Percentiles rank a stretch among this genome's conserved stretches.
Conservation (phyloP, 2,888 invertebrate species). For the Drosophila formosana region DNA sequence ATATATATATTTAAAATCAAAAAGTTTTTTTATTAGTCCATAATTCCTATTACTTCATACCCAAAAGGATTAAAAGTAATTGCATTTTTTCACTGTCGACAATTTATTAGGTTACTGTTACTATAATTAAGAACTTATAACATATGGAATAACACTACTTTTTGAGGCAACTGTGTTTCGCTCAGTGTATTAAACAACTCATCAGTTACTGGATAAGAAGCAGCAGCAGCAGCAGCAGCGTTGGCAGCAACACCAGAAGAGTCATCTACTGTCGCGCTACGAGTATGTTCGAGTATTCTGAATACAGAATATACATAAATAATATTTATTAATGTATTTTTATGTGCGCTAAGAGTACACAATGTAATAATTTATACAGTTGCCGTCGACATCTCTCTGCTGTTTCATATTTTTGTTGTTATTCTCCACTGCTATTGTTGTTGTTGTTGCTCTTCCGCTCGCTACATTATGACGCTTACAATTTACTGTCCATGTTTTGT, state of each 20-base stretch:
- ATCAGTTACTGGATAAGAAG: conserved; percentile 57
- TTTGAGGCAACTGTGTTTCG: conserved; percentile 6
- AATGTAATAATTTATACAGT: conserved; percentile 81
- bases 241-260: conserved; percentile 11
- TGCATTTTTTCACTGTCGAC: no score
- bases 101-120: no score
- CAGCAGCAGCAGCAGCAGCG: conserved; percentile 27
- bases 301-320: conserved; percentile 75
- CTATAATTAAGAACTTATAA: no score
- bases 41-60: neutral
- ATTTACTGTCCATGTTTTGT: conserved; percentile 80
- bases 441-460: conserved; percentile 28
- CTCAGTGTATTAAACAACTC: conserved; percentile 63
- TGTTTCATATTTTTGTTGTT: conserved; percentile 40
- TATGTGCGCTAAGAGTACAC: conserved; percentile 81
- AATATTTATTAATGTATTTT: conserved; percentile 83
- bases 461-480: conserved; percentile 78
- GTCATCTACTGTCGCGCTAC: conserved; percentile 39
- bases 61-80: no score
- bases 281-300: conserved; percentile 57
- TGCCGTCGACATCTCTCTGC: conserved; percentile 60
- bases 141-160: no score
- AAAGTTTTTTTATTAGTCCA: neutral
- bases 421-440: conserved; percentile 29
- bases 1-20: no score